These are phyloP conservation scores for Amazona finschi DNA, from an alignment of 2,797 vertebrate genomes.

Conservation along the genomic window DNA sequence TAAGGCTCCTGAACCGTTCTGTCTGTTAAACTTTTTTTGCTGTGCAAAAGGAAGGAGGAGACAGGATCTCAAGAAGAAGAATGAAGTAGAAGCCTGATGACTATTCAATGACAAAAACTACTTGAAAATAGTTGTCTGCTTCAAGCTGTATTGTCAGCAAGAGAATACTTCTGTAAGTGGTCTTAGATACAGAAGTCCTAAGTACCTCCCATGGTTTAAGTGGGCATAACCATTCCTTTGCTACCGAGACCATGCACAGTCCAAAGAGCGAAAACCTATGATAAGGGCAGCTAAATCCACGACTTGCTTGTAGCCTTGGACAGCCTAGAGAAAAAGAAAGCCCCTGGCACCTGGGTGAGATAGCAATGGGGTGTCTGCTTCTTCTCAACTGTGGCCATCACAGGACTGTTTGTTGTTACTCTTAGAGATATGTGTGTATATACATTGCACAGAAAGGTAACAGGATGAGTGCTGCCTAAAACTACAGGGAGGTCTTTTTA, in stretches of 20 bases:
- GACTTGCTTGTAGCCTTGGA: not conserved
- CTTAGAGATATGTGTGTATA: accelerated
- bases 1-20: not conserved
- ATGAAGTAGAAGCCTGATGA: not conserved
- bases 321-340: not conserved
- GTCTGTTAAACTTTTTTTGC: not conserved
- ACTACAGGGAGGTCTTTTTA: not conserved
- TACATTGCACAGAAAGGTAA: not conserved
- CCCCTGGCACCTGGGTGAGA: not conserved
- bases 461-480: not conserved
- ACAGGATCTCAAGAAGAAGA: not conserved
- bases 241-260: not conserved
- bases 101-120: not conserved
- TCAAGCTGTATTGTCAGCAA: not conserved
- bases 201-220: not conserved
- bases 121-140: not conserved
- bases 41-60: not conserved
- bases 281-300: not conserved
- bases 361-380: not conserved
- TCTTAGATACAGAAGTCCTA: not conserved
- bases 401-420: not conserved
- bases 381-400: not conserved
- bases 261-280: not conserved
- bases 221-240: not conserved
- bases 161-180: not conserved